Base-by-base conservation (phyloP, 2,888 invertebrate genomes). In the Stictocephala bisonia region DNA sequence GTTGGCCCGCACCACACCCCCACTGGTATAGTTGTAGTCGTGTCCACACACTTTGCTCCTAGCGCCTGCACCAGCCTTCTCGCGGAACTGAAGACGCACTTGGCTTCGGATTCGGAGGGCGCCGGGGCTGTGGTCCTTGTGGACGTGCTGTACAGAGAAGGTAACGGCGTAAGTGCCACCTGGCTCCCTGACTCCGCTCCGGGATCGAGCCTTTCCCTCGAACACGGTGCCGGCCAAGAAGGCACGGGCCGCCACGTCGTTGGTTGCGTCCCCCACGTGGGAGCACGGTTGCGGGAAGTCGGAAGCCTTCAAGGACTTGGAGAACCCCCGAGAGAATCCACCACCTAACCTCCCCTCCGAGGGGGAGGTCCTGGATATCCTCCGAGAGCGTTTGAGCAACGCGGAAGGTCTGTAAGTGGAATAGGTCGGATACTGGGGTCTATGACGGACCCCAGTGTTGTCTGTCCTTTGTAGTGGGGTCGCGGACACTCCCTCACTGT, bases 211-310 rank as follows among this genome's bases (percentile, higher is more conserved):
- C 81, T 88, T 89, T 75, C 90, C 91, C 82, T 87, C 87, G 83
- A 91, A 89, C 58, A 91, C 89, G 70, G 89, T 89, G 77, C 89
- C 88, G 76, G 90, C 90, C 76, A 87, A 85, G 83, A 85, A 90
- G 22, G 90, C 90, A 79, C 90, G 85, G 80, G 89, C 88, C 60
- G 88, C 87, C 72, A 90, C 87, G 85, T 90, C 90, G 77, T 80
- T 80, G 73, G 78, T 78, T 24, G 72, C 74, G 76, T 80, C 80
- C 68, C 80, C 80, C 60, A 79, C 77, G 73, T 80, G 80, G 31
- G 79, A 75, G 74, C 80, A 80, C 35, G 79, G 77, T 6, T 40
- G 35, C 31, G 27, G 58, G 31, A 26, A 50, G 22, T 67, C 71
- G 26, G 40, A 41, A 11, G 70, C 53, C 24, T 71, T 71, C 20